Percentiles rank a stretch among this genome's conserved stretches.
These are phyloP conservation scores for Papilio polyxenes DNA, from an alignment of 1,140 invertebrate genomes.

Conservation along the genomic window DNA sequence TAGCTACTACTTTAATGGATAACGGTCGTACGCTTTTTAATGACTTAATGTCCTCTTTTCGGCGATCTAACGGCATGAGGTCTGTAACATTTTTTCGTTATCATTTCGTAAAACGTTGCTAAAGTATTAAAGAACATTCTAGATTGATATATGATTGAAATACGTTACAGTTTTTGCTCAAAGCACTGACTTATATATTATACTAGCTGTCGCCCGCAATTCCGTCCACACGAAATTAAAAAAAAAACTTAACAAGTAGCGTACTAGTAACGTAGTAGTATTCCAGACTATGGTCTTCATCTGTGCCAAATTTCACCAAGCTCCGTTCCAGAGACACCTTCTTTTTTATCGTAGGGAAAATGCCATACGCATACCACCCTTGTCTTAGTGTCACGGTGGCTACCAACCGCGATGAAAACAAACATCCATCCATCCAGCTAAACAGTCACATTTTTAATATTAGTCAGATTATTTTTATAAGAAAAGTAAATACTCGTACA, in stretches of 20 bases:
- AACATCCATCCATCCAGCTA: too few species aligned
- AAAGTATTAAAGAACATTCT: slow-evolving; percentile 2
- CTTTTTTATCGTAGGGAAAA: too few species aligned
- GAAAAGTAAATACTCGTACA: too few species aligned
- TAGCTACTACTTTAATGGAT: background rate
- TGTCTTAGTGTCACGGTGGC: too few species aligned
- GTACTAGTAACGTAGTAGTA: too few species aligned
- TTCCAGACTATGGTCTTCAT: background rate
- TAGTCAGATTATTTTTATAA: background rate
- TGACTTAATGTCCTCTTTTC: slow-evolving; percentile 27
- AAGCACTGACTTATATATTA: background rate
- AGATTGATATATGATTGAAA: too few species aligned
- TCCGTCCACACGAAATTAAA: background rate
- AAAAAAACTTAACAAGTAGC: too few species aligned
- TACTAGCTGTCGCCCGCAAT: background rate
- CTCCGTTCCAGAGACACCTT: too few species aligned
- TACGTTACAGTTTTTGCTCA: background rate
- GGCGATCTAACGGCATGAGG: slow-evolving; percentile 16
- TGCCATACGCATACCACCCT: too few species aligned
- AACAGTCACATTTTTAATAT: too few species aligned
- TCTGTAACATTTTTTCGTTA: slow-evolving; percentile 22
- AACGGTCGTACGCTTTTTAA: background rate
- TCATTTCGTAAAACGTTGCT: slow-evolving; percentile 20
- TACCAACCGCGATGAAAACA: too few species aligned
- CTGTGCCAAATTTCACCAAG: background rate